Evolutionary conservation across 2,113 vertebrate genomes (phyloP).

Genomic region (Cnemophilus loriae): DNA sequence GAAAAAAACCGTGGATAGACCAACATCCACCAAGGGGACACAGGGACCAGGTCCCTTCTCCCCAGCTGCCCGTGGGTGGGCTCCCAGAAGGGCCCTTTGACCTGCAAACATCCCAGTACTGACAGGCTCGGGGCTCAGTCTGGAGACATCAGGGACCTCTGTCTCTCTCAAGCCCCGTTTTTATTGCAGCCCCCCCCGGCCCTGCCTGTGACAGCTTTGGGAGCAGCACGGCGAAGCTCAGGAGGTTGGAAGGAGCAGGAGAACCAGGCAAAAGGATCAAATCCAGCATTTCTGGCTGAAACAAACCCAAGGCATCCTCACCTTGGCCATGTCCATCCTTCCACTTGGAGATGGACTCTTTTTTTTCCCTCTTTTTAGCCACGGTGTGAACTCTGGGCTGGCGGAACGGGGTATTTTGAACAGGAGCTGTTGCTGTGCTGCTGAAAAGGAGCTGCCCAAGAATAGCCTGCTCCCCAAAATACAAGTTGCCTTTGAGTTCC

Average conservation of each 20-base stretch:
- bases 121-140: neutral
- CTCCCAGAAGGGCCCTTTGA: neutral
- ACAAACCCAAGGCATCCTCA: neutral
- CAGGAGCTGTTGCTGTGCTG: constrained; percentile 20
- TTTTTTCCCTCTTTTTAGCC: neutral
- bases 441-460: constrained; percentile 16
- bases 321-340: neutral
- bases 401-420: neutral
- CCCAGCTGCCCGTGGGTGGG: no score
- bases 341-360: neutral
- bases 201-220: neutral
- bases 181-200: neutral
- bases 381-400: neutral
- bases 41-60: neutral
- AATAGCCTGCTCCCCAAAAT: constrained; percentile 65
- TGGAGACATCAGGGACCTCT: neutral
- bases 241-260: neutral
- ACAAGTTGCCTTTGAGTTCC: constrained; percentile 47
- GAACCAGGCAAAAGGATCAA: no score
- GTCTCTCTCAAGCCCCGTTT: fast-evolving
- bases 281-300: neutral
- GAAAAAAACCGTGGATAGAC: neutral
- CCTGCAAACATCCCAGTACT: neutral
- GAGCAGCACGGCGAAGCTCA: neutral
- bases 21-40: neutral